These are phyloP conservation scores for Tetropium fuscum DNA, from an alignment of 2,888 invertebrate species.

Conservation along the genomic window DNA sequence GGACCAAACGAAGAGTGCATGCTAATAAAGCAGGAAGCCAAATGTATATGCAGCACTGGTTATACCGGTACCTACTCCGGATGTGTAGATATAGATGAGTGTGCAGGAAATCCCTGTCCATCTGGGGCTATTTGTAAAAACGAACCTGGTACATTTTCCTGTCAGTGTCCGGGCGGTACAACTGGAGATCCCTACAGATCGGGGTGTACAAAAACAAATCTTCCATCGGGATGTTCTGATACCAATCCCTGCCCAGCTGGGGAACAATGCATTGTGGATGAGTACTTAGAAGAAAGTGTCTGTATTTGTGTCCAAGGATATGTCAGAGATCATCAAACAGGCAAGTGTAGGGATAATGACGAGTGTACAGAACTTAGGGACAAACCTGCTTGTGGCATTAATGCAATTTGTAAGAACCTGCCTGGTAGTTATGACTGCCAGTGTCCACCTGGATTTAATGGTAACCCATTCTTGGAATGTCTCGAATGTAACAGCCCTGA, in stretches of 20 bases:
- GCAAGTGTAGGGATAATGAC: conserved; percentile 86
- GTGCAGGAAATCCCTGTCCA: conserved; percentile 84
- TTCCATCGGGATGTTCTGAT: conserved; percentile 78
- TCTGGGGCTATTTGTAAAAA: conserved; percentile 90
- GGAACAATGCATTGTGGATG: conserved; percentile 87
- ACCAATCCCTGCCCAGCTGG: conserved; percentile 84
- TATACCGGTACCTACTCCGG: conserved; percentile 79
- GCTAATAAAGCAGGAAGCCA: conserved; percentile 83
- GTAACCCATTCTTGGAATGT: conserved; percentile 90
- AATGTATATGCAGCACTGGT: conserved; percentile 86
- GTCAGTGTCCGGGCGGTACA: conserved; percentile 88
- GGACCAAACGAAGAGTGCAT: conserved; percentile 91
- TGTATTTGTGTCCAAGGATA: conserved; percentile 93
- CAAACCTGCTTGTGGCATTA: conserved; percentile 86
- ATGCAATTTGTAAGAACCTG: conserved; percentile 91
- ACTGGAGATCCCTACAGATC: conserved; percentile 84
- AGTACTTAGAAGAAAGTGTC: conserved; percentile 80
- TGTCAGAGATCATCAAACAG: conserved; percentile 78
- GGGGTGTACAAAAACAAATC: conserved; percentile 77
- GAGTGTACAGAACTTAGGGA: conserved; percentile 83
- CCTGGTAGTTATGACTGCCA: conserved; percentile 95
- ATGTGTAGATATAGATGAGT: conserved; percentile 92
- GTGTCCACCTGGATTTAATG: conserved; percentile 88
- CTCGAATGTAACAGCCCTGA: conserved; percentile 82
- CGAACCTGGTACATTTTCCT: conserved; percentile 85